Conservation (phyloP, 2,797 vertebrate genomes). For the Enteromius treurensis region DNA sequence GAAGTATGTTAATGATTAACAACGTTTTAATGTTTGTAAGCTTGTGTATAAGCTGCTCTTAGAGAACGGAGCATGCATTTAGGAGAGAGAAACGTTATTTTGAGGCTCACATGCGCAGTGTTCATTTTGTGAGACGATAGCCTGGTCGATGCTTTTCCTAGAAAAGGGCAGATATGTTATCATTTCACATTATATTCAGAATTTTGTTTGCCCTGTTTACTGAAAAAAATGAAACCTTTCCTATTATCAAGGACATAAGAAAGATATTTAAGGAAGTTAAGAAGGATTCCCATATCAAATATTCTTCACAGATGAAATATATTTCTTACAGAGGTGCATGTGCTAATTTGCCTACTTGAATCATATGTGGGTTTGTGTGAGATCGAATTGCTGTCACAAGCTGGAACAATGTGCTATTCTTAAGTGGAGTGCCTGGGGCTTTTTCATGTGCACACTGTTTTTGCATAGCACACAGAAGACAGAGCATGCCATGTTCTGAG, state of each 20-base stretch:
- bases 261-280: too few species aligned
- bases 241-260: not conserved
- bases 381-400: constrained; percentile 22
- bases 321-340: constrained; percentile 13
- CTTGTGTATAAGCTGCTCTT: constrained; percentile 7
- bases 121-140: not conserved
- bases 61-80: not conserved
- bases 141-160: not conserved
- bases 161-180: not conserved
- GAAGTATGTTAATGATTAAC: not conserved
- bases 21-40: not conserved
- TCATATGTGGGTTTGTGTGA: constrained; percentile 29
- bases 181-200: not conserved
- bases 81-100: constrained; percentile 21
- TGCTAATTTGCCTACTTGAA: constrained; percentile 41
- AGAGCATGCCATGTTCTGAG: constrained; percentile 6
- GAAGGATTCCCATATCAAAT: not conserved
- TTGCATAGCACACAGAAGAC: constrained; percentile 43
- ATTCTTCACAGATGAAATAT: not conserved
- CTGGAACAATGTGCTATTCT: constrained; percentile 41
- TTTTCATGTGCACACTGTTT: constrained; percentile 41
- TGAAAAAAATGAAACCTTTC: not conserved
- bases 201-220: not conserved
- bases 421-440: constrained; percentile 27
- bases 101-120: constrained; percentile 14